Percentiles rank a stretch among this genome's conserved stretches.
These are phyloP conservation scores for Taphrorychus bicolor DNA, from an alignment of 2,888 invertebrate genomes.

Conservation along the genomic window DNA sequence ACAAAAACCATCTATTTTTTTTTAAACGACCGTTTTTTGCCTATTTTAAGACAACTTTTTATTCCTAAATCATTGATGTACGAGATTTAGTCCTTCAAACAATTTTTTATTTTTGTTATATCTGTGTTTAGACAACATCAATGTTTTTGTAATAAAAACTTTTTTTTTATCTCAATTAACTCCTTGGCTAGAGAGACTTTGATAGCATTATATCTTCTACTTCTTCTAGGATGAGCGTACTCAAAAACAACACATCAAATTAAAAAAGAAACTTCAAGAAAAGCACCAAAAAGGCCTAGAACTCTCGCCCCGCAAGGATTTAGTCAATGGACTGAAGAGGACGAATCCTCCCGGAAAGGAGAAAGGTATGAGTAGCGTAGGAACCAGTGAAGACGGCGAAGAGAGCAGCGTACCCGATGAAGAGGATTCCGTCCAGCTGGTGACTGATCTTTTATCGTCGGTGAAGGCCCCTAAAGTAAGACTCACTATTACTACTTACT, in stretches of 20 bases:
- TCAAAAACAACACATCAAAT: constrained; percentile 78
- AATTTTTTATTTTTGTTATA: too few relatives aligned
- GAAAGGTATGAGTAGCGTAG: constrained; percentile 65
- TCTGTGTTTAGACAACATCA: too few relatives aligned
- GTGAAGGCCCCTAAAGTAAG: constrained; percentile 76
- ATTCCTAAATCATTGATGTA: too few relatives aligned
- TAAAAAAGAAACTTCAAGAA: constrained; percentile 76
- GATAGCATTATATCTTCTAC: constrained; percentile 51
- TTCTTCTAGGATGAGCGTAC: constrained; percentile 73
- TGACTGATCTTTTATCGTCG: constrained; percentile 76
- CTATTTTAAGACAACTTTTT: too few relatives aligned
- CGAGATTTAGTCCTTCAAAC: too few relatives aligned
- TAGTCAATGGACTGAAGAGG: constrained; percentile 64
- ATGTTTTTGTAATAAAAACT: too few relatives aligned
- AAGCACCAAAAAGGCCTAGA: constrained; percentile 54
- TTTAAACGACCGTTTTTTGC: too few relatives aligned
- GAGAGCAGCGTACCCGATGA: constrained; percentile 78
- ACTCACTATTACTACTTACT: too few relatives aligned
- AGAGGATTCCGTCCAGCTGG: constrained; percentile 72
- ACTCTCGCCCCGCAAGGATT: constrained; percentile 65
- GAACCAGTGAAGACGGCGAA: constrained; percentile 83
- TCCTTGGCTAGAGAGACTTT: too few relatives aligned
- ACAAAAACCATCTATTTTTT: too few relatives aligned
- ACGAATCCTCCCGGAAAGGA: constrained; percentile 23
- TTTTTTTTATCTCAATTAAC: too few relatives aligned